Evolutionary conservation across 1,140 invertebrate genomes (phyloP).

Genomic region (Alviniconcha marisindica): DNA sequence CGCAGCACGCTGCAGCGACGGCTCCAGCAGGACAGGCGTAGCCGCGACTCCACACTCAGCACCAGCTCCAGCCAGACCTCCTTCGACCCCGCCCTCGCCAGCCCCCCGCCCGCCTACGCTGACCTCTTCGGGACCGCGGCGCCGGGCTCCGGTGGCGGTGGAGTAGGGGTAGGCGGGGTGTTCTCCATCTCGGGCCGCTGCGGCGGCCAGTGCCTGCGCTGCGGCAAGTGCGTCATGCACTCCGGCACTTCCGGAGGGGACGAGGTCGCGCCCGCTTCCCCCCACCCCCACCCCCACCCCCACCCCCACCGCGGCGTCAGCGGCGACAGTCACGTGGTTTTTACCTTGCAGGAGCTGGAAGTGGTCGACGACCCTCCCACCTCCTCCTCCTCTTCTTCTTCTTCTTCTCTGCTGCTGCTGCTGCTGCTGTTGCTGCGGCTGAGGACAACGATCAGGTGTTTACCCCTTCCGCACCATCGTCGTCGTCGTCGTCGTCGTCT

Average conservation of each 20-base stretch:
- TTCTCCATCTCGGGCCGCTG: conserved; percentile 13
- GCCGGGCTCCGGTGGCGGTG: no score
- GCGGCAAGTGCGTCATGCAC: not conserved
- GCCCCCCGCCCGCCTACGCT: conserved; percentile 24
- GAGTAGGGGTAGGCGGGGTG: not conserved
- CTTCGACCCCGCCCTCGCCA: conserved; percentile 20
- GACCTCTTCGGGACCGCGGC: conserved; percentile 13
- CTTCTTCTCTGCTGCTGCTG: no score
- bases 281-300: not conserved
- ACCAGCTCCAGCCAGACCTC: conserved; percentile 2
- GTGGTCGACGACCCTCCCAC: no score
- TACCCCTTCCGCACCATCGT: no score
- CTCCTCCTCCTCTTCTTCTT: not conserved
- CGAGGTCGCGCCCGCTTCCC: no score
- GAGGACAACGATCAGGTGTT: not conserved
- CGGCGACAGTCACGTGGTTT: no score
- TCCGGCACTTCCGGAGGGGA: not conserved
- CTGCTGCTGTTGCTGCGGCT: not conserved
- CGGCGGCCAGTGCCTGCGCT: not conserved
- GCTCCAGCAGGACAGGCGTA: not conserved
- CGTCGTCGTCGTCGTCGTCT: no score
- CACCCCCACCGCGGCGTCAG: no score
- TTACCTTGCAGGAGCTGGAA: no score
- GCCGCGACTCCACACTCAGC: not conserved
- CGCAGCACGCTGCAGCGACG: not conserved